Conservation (phyloP, 2,113 vertebrate genomes). For the Entomyzon cyanotis region DNA sequence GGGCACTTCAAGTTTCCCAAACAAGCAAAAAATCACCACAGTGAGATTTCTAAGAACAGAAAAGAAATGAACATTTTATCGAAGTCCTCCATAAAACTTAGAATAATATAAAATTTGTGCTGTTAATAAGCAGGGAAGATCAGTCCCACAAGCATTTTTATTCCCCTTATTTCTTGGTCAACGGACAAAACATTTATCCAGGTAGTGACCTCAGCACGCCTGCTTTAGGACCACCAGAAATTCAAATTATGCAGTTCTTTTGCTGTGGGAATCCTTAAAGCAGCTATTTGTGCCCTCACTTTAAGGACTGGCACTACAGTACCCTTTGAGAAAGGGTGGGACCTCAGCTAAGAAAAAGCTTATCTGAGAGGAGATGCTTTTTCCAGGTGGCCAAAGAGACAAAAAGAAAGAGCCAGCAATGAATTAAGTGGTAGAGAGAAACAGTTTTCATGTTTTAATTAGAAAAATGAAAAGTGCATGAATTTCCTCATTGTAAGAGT, state of each 20-base stretch:
- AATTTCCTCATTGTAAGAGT: background rate
- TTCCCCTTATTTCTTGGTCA: background rate
- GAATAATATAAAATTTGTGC: background rate
- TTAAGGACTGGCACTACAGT: background rate
- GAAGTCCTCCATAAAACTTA: background rate
- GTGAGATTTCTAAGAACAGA: background rate
- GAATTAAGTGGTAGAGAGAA: background rate
- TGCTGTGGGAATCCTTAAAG: background rate
- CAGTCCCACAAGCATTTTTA: background rate
- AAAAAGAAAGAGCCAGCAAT: background rate
- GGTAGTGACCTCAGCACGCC: background rate
- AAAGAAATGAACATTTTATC: background rate
- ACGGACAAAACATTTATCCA: background rate
- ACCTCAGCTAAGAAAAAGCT: background rate
- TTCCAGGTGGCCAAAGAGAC: background rate
- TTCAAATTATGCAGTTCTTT: background rate
- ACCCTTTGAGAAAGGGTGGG: background rate
- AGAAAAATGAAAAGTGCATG: conserved; percentile 6
- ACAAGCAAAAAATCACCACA: background rate
- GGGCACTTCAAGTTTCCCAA: background rate
- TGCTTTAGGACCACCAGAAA: background rate
- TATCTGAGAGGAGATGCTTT: background rate
- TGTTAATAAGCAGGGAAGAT: conserved; percentile 21
- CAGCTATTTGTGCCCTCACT: background rate
- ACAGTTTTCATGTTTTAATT: background rate